These are phyloP conservation scores for Diadegma fenestrale DNA, from an alignment of 2,888 invertebrate genomes.

Conservation along the genomic window DNA sequence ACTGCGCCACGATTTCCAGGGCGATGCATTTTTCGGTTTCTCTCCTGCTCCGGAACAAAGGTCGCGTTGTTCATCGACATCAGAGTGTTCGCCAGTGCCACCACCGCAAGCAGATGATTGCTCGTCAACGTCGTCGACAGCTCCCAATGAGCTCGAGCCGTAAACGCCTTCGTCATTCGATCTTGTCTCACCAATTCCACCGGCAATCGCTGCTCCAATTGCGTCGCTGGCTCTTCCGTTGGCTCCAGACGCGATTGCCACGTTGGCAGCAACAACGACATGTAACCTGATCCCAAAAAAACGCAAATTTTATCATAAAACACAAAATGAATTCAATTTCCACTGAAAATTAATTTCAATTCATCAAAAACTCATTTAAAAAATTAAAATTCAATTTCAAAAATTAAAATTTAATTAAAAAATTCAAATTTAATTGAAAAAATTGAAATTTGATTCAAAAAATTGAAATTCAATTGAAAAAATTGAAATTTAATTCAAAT, in stretches of 20 bases:
- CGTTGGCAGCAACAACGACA: slow-evolving; percentile 96
- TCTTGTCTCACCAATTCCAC: slow-evolving; percentile 91
- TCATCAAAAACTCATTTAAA: no score
- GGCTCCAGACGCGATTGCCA: slow-evolving; percentile 89
- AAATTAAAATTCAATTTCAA: no score
- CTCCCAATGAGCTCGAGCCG: slow-evolving; percentile 97
- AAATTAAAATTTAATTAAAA: no score
- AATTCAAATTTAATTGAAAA: no score
- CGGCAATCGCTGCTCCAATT: slow-evolving; percentile 87
- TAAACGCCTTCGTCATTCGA: slow-evolving; percentile 92
- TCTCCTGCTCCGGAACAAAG: slow-evolving; percentile 95
- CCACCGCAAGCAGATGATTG: slow-evolving; percentile 97
- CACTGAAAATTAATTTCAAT: no score
- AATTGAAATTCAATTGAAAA: no score
- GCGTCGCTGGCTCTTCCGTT: slow-evolving; percentile 79
- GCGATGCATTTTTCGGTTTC: slow-evolving; percentile 91
- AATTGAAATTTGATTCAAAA: no score
- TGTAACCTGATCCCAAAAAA: slow-evolving; percentile 88
- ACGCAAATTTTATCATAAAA: neutral
- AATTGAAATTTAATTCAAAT: no score
- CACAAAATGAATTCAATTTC: no score
- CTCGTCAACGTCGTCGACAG: slow-evolving; percentile 97
- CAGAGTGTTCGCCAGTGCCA: slow-evolving; percentile 97
- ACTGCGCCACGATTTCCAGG: slow-evolving; percentile 86
- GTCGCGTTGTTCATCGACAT: slow-evolving; percentile 99